Evolutionary conservation across 1,140 invertebrate species (phyloP).

Genomic region (Trachymyrmex septentrionalis): DNA sequence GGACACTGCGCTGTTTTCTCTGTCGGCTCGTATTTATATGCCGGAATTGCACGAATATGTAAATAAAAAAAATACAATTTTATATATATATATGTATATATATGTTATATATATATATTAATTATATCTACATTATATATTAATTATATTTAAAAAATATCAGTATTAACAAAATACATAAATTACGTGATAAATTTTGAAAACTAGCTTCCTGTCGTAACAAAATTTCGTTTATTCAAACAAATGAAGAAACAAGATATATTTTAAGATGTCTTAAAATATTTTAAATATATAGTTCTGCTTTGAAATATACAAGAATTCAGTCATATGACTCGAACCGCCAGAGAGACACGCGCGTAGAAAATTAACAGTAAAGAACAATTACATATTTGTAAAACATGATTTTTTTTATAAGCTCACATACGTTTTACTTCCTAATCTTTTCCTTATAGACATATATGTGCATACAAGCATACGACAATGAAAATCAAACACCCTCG

Average conservation of each 20-base stretch:
- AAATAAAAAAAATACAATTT: constrained; percentile 1
- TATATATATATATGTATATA: too few relatives aligned
- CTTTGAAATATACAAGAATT: not conserved
- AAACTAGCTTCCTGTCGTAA: not conserved
- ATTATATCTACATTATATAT: too few relatives aligned
- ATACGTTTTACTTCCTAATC: constrained; percentile 27
- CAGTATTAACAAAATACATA: not conserved
- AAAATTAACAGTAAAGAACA: constrained; percentile 65
- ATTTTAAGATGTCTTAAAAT: not conserved
- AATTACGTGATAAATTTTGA: not conserved
- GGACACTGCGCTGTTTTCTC: not conserved
- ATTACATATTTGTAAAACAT: constrained; percentile 48
- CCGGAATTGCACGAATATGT: not conserved
- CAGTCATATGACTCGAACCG: constrained; percentile 12
- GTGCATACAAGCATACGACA: constrained; percentile 58
- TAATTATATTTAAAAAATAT: too few relatives aligned
- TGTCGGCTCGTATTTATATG: constrained; percentile 22
- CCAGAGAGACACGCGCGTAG: not conserved
- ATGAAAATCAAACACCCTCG: constrained; percentile 20
- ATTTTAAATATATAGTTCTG: not conserved
- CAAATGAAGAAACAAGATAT: constrained; percentile 17
- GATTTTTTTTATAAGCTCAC: constrained; percentile 53
- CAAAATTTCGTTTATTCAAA: not conserved
- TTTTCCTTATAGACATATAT: constrained; percentile 44
- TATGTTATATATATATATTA: too few relatives aligned